Percentiles rank a stretch among this genome's conserved stretches.
phyloP scores from a whole-genome alignment of 1,140 invertebrate genomes.

The Planococcus citri region DNA sequence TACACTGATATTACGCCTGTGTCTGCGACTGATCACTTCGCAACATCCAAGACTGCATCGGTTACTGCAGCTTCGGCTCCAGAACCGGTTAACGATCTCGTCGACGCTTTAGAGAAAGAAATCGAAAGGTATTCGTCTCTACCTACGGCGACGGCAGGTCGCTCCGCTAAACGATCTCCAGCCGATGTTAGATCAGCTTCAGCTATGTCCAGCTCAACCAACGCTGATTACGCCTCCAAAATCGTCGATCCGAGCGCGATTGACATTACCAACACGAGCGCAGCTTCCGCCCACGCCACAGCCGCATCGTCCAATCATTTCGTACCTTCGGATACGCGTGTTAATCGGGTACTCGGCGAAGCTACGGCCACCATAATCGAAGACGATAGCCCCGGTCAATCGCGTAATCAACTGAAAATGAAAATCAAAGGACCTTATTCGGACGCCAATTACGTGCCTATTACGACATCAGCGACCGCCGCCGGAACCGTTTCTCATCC shows the following conservation, averaged over 20 bases:
- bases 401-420: conserved; percentile 71
- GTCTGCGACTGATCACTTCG: conserved; percentile 13
- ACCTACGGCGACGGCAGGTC: too few species aligned
- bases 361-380: background rate
- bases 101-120: conserved; percentile 63
- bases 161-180: background rate
- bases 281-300: background rate
- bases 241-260: background rate
- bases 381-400: conserved; percentile 39
- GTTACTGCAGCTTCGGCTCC: background rate
- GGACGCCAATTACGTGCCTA: conserved; percentile 53
- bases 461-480: conserved; percentile 36
- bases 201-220: too few species aligned
- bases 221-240: background rate
- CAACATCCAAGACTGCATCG: conserved; percentile 18
- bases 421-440: conserved; percentile 81
- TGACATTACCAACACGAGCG: background rate
- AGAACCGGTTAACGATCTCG: conserved; percentile 38
- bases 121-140: background rate
- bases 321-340: too few species aligned
- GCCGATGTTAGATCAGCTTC: too few species aligned
- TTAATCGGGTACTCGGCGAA: background rate
- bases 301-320: too few species aligned
- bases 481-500: conserved; percentile 31
- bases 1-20: background rate